Evolutionary conservation across 2,888 invertebrate species (phyloP), one percentile per base, ranked within the genome.

Genomic region (Ephialtes manifestator): DNA sequence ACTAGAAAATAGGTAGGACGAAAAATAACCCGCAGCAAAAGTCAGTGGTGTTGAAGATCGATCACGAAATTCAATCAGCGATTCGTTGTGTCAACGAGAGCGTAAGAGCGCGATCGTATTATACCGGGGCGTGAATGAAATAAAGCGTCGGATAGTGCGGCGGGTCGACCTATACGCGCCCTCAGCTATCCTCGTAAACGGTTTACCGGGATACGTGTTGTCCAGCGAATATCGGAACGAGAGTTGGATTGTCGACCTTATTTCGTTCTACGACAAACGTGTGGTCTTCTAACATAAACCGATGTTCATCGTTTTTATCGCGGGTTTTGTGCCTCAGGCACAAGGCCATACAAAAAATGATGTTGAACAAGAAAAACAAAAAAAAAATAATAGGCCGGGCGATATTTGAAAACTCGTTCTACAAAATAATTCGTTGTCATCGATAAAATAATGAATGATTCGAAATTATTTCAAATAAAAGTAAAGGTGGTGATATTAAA

Each of bases 11-110:
- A 18, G 2, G 55, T 20, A 20, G n/a, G 8, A 31, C 8, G 18
- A 51, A 75, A 35, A 18, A 46, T 10, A 70, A 74, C 46, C 20
- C 7, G 18, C 7, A 11, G 51, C 31, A 31, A 63, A 67, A 81
- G 24, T 15, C 20, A 48, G 39, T 24, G 31, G 4, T 28, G 43
- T 31, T 31, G 58, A 35, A 48, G 76, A 55, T 72, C 77, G 84
- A 84, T 81, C 81, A 74, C 81, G 24, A 77, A 84, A 58, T 84
- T 81, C 60, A 81, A 81, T 84, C 60, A 68, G 68, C 76, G 84
- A 74, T 72, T 74, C 24, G 55, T 43, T 35, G 81, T 71, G 77
- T 60, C 67, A 65, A 65, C 60, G 75, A 55, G 46, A 53, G 70
- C 63, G 68, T 63, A 67, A 77, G 46, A 58, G 8, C 15, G 60